Conservation (phyloP, 2,888 invertebrate species). For the Protophormia terraenovae region DNA sequence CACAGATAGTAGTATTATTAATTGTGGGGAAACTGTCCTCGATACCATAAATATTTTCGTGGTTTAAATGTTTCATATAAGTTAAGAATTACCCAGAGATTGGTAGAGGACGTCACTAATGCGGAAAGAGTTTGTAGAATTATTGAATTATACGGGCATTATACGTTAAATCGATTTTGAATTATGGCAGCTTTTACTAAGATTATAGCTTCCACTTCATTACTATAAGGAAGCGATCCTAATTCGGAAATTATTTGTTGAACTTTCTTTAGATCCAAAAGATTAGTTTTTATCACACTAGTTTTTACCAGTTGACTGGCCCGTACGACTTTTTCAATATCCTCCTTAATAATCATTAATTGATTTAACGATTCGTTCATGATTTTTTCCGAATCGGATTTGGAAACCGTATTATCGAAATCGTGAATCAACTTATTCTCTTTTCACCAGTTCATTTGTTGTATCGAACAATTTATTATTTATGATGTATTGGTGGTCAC, state of each 20-base stretch:
- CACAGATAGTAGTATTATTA: neutral
- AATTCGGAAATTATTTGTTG: too few relatives aligned
- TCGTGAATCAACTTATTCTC: neutral
- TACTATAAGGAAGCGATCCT: too few relatives aligned
- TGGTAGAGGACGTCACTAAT: too few relatives aligned
- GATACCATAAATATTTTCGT: neutral
- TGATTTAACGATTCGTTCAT: neutral
- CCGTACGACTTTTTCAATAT: too few relatives aligned
- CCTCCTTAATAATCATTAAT: neutral
- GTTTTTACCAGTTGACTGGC: neutral
- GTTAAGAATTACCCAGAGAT: too few relatives aligned
- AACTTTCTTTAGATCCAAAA: too few relatives aligned
- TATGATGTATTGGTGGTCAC: neutral
- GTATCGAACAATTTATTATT: neutral
- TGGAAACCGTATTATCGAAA: neutral
- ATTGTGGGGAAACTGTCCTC: neutral
- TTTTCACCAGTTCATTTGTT: neutral
- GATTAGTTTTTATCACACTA: too few relatives aligned
- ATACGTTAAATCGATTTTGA: neutral
- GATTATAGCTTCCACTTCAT: neutral
- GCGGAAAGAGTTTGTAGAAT: too few relatives aligned
- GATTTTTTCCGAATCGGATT: neutral
- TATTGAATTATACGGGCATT: too few relatives aligned
- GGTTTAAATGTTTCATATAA: too few relatives aligned
- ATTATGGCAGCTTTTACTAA: neutral